These are phyloP conservation scores for Zosterops lateralis DNA, from an alignment of 2,113 vertebrate genomes.

Conservation along the genomic window DNA sequence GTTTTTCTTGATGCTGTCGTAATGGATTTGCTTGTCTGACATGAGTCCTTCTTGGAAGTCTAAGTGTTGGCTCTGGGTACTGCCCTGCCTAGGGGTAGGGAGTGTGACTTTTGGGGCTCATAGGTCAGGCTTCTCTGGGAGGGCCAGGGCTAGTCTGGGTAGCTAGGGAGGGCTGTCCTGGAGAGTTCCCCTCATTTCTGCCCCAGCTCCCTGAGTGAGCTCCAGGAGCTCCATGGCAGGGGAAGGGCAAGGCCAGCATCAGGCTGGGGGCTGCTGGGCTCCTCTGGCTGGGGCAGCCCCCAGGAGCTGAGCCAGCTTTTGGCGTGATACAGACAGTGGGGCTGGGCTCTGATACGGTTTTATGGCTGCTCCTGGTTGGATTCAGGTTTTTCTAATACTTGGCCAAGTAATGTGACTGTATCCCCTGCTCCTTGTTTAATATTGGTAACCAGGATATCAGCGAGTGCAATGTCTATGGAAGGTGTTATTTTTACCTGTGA, in stretches of 20 bases:
- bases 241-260: neutral
- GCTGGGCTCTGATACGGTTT: neutral
- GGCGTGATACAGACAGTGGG: neutral
- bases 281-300: neutral
- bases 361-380: neutral
- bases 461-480: accelerated
- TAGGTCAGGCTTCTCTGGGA: neutral
- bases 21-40: neutral
- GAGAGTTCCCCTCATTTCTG: neutral
- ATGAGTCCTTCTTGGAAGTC: neutral
- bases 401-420: neutral
- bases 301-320: neutral
- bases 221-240: neutral
- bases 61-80: neutral
- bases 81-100: accelerated
- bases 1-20: neutral
- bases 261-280: neutral
- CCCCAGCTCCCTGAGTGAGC: neutral
- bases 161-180: neutral
- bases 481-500: neutral
- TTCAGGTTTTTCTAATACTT: neutral
- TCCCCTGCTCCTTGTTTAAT: neutral
- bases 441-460: neutral
- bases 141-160: neutral
- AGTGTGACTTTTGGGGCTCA: neutral